phyloP scores from a whole-genome alignment of 2,797 vertebrate genomes.

The Morelia viridis region DNA sequence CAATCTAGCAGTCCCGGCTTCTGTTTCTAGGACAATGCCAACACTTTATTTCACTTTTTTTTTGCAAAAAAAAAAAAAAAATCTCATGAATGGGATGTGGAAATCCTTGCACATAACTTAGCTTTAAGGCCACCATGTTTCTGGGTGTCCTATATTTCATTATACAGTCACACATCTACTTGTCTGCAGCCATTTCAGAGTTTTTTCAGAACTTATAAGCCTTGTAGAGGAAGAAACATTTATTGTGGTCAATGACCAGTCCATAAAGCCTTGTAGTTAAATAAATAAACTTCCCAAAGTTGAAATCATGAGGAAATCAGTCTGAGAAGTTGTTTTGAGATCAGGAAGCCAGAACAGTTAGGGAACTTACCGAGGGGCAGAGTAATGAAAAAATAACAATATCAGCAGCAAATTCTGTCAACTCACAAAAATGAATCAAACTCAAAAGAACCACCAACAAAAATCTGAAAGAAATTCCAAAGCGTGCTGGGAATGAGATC shows the following conservation, averaged over 20 bases:
- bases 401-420: not conserved
- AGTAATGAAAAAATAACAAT: not conserved
- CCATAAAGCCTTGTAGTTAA: not conserved
- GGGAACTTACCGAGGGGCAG: not conserved
- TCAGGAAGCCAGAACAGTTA: not conserved
- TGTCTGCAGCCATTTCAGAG: not conserved
- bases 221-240: not conserved
- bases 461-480: not conserved
- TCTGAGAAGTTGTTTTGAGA: not conserved
- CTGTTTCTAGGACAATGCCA: not conserved
- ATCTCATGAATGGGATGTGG: not conserved
- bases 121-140: not conserved
- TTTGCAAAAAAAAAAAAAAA: not conserved
- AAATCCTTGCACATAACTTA: not conserved
- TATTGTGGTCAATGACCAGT: not conserved
- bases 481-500: not conserved
- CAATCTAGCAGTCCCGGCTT: not conserved
- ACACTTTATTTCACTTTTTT: not conserved
- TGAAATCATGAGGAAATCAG: not conserved
- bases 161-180: not conserved
- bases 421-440: not conserved
- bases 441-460: not conserved
- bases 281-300: not conserved
- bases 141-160: not conserved
- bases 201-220: not conserved